Conservation (phyloP, 2,888 invertebrate species). For the Trichopria drosophilae region DNA sequence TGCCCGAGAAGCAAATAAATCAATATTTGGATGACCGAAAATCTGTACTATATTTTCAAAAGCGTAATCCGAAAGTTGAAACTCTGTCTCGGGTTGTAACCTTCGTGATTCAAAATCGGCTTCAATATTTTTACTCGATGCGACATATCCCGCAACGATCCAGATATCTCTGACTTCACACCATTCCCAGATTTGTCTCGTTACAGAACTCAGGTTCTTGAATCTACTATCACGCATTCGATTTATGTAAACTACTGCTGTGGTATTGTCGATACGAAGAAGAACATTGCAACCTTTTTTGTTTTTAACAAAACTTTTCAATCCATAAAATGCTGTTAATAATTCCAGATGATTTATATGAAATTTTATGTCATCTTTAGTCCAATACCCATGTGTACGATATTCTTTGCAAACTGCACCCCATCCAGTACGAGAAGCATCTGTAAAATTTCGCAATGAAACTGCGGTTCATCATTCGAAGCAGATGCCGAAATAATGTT, state of each 20-base stretch:
- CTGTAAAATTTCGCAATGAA: no score
- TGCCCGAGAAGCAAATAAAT: constrained; percentile 29
- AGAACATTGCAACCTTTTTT: no score
- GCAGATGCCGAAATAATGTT: no score
- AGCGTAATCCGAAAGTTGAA: constrained; percentile 20
- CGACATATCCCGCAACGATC: constrained; percentile 34
- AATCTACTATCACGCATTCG: constrained; percentile 34
- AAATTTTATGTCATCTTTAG: neutral
- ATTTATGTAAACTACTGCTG: constrained; percentile 36
- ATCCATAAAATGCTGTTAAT: constrained; percentile 16
- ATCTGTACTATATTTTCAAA: constrained; percentile 15
- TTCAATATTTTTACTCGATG: constrained; percentile 31
- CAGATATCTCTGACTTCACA: constrained; percentile 31
- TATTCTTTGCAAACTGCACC: constrained; percentile 17
- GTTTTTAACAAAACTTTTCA: constrained; percentile 6
- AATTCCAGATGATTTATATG: neutral
- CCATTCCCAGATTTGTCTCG: constrained; percentile 35
- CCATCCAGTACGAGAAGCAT: constrained; percentile 28
- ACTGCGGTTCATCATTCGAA: no score
- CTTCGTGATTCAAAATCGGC: constrained; percentile 40
- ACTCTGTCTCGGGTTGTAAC: constrained; percentile 32
- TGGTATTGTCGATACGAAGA: no score
- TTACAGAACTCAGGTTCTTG: constrained; percentile 23
- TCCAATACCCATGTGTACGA: constrained; percentile 17
- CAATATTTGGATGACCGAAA: constrained; percentile 20